Base-by-base conservation (phyloP, 2,113 vertebrate genomes). In the Lasiurus cinereus region DNA sequence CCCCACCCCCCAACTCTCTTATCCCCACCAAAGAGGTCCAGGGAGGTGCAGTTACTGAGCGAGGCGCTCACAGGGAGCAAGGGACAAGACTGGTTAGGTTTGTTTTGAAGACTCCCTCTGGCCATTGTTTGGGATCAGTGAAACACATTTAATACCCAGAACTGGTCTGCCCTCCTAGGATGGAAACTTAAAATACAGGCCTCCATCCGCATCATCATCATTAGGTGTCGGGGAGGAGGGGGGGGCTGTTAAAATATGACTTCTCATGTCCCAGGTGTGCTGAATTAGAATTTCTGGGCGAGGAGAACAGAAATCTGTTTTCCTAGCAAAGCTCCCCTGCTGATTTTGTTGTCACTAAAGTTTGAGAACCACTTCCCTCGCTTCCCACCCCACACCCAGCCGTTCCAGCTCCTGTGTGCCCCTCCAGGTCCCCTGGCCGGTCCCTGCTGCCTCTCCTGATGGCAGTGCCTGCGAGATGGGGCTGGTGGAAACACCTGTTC, bases 91-190 rank as follows among this genome's bases (percentile, higher is more conserved):
- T 78, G 24, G 5, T 43, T 74, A 9, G n/a, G 10, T 79, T 84
- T 84, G 56, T 67, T 67, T 50, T 21, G 29, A 74, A 29, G 43
- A 74, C 27, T 16, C 83, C 74, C 62, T 72, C 84, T 78, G 84
- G 95, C 92, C 90, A 46, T n/a, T 73, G 46, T 90, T 78, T 92
- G 88, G 72, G 52, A 93, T 93, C 72, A 80, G 59, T 5, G 48
- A 80, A 94, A 86, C 59, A 91, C 79, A 27, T 72, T 91, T 94
- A 69, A 39, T 86, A 74, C 33, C 79, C 90, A 56, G 54, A 83
- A 70, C 50, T 27, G 43, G 48, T 67, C 14, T 64, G 2, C 39
- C 76, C 94, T 54, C 79, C 79, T 70, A 74, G 16, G 27, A 59
- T 43, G 76, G 82, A 88, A 95, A 56, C 31, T 8, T 31, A 43